Percentiles rank a stretch among this genome's conserved stretches.
Conservation (phyloP, 2,113 vertebrate genomes). For the Alethe castanea region DNA sequence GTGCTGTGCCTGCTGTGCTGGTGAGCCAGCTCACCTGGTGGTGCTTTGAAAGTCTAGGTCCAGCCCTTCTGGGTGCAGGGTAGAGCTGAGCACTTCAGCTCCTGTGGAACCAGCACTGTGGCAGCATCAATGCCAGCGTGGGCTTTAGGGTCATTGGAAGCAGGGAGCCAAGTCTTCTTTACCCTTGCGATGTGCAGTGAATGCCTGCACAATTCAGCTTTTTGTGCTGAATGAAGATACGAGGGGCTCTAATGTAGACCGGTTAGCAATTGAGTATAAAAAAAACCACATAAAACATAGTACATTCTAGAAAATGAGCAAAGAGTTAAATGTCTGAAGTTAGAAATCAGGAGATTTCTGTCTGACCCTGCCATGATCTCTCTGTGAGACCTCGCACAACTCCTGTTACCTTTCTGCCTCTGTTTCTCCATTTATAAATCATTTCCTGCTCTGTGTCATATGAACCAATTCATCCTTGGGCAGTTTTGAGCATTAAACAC, state of each 20-base stretch:
- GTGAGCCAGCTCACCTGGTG: background rate
- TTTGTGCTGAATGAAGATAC: background rate
- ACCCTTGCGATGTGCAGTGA: background rate
- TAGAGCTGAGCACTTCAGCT: background rate
- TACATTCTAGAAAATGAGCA: background rate
- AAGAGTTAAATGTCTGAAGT: background rate
- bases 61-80: rapidly evolving
- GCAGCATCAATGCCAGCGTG: no score
- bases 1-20: background rate
- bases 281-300: background rate
- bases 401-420: slow-evolving; percentile 13
- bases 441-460: slow-evolving; percentile 9
- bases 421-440: slow-evolving; percentile 27
- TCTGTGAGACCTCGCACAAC: background rate
- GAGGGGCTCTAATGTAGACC: background rate
- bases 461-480: background rate
- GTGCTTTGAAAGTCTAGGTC: background rate
- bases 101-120: background rate
- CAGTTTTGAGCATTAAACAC: slow-evolving; percentile 7
- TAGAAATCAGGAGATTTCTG: background rate
- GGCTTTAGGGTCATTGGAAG: background rate
- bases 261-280: background rate
- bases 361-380: background rate
- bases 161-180: background rate
- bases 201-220: background rate